phyloP scores from a whole-genome alignment of 1,140 invertebrate genomes.

The Drosophila lini region DNA sequence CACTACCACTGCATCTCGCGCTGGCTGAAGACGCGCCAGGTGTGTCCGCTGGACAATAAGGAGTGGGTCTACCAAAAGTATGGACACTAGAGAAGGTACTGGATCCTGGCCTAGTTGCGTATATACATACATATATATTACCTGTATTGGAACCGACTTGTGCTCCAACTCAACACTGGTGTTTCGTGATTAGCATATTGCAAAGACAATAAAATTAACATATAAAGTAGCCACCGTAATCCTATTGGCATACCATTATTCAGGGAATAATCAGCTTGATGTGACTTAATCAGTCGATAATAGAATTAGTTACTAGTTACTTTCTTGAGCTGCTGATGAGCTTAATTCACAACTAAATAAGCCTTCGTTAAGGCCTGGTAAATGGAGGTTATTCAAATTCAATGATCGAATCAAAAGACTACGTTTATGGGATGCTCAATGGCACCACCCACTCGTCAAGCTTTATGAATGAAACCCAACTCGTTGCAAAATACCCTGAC shows the following conservation, averaged over 20 bases:
- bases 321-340: not conserved
- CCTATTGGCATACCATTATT: not conserved
- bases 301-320: constrained; percentile 14
- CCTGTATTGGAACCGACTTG: not conserved
- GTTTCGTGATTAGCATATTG: not conserved
- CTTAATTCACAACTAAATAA: not conserved
- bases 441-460: not conserved
- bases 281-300: constrained; percentile 9
- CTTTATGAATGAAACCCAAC: not conserved
- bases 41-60: constrained; percentile 99
- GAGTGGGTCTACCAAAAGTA: constrained; percentile 99
- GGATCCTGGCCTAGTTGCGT: not conserved
- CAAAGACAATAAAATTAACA: constrained; percentile 4
- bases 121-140: not conserved
- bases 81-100: constrained; percentile 43
- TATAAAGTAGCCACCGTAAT: not conserved
- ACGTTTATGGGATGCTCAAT: not conserved
- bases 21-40: constrained; percentile 99
- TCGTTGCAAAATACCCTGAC: not conserved
- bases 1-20: constrained; percentile 99
- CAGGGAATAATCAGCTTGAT: not conserved
- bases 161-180: not conserved
- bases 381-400: constrained; percentile 10
- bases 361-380: not conserved
- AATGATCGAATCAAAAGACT: constrained; percentile 11